A percentile compares a stretch with the other conserved stretches of the same genome.
Conservation (phyloP, 2,797 vertebrate genomes). For the Rhinichthys osculus region DNA sequence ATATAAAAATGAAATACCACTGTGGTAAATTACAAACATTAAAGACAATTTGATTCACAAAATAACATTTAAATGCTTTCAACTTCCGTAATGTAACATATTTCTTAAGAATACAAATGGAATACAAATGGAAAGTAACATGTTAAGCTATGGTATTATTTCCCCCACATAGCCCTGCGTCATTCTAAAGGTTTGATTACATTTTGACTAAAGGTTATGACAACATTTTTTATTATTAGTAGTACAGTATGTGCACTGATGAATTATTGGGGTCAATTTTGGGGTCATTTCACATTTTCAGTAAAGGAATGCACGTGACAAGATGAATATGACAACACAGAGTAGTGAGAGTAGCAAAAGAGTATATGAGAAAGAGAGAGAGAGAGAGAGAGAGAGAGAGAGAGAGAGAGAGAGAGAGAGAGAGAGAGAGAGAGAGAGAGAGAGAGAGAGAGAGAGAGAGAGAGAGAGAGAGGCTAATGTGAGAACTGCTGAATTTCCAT, state of each 20-base stretch:
- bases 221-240: background rate
- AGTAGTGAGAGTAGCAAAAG: background rate
- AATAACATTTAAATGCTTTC: background rate
- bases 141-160: background rate
- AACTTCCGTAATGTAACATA: too few species aligned
- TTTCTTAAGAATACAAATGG: background rate
- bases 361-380: conserved; percentile 14
- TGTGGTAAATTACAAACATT: background rate
- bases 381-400: too few species aligned
- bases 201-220: background rate
- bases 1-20: background rate
- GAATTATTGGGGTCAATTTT: background rate
- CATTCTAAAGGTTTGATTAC: background rate
- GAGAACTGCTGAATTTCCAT: conserved; percentile 80
- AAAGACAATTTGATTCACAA: background rate
- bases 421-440: too few species aligned
- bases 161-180: background rate
- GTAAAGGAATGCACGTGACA: background rate
- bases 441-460: background rate
- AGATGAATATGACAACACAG: conserved; percentile 1
- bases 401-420: too few species aligned
- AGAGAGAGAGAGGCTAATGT: conserved; percentile 62
- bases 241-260: background rate
- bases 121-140: background rate
- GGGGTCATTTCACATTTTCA: background rate